Evolutionary conservation across 2,797 vertebrate genomes (phyloP), one percentile per base, ranked within the genome.

Genomic region (Argentina silus): DNA sequence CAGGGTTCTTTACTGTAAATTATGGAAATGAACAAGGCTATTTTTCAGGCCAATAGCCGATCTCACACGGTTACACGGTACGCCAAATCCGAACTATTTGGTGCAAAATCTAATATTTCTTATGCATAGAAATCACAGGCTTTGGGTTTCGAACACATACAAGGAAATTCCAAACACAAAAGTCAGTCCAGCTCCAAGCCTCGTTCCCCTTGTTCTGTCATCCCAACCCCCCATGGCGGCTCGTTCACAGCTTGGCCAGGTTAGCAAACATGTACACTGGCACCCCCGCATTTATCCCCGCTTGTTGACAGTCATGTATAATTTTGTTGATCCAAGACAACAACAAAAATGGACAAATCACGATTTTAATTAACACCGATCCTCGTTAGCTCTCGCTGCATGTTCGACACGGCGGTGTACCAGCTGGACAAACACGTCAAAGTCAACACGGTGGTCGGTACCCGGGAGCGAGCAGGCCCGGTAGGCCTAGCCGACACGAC

Each of bases 401-500:
- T 74, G 78, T 81, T 83, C 80, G 74, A 64, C 69, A 77, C 63
- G 64, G 50, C 56, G 62, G 69, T 27, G 69, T 14, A 60, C 77
- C 93, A 94, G 93, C 93, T 94, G 93, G 82, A 86, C 91, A 93
- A 93, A 94, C 87, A 92, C 45, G 23, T 78, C 74, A 72, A 1
- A 53, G 83, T 85, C 90, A 93, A 92, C 89, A 87, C 59, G 78
- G 80, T 70, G 76, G n/a, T n/a, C n/a, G n/a, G n/a, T n/a, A n/a
- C n/a, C n/a, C n/a, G n/a, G n/a, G n/a, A n/a, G n/a, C n/a, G n/a
- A n/a, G n/a, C 27, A 36, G 27, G 27, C 74, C 78, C 62, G 2
- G 48, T 50, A 77, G 63, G 21, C 60, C 57, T 50, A 43, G 69
- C 7, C 63, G 15, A 60, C 77, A 67, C 17, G 56, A 67, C 17